These are phyloP conservation scores for Bombus consobrinus DNA, from an alignment of 1,140 invertebrate genomes.

Conservation along the genomic window DNA sequence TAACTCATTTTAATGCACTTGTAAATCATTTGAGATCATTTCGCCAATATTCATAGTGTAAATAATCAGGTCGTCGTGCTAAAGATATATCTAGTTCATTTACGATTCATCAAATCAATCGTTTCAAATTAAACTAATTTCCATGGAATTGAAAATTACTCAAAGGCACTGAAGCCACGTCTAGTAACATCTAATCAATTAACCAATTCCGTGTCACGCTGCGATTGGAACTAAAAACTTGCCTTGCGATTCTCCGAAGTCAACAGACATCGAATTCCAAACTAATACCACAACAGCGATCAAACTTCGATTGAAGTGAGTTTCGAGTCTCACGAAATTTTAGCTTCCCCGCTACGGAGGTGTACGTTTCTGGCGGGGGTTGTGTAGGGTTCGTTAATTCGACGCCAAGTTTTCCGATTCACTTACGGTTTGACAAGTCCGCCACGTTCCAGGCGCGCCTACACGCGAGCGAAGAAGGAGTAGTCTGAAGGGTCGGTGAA, in stretches of 20 bases:
- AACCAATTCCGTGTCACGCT: too few species aligned
- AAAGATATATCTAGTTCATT: too few species aligned
- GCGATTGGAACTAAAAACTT: too few species aligned
- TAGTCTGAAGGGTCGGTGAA: slow-evolving; percentile 55
- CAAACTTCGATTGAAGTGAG: neutral
- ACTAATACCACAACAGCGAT: neutral
- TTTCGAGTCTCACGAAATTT: neutral
- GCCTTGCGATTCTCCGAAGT: too few species aligned
- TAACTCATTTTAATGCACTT: neutral
- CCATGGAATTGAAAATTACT: neutral
- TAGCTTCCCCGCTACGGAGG: neutral
- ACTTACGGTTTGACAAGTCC: slow-evolving; percentile 64
- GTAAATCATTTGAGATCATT: neutral
- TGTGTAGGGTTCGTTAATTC: slow-evolving; percentile 48
- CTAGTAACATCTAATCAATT: too few species aligned
- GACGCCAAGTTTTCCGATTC: slow-evolving; percentile 52
- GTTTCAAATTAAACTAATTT: neutral
- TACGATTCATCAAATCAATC: too few species aligned
- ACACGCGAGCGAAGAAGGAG: slow-evolving; percentile 44
- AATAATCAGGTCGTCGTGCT: too few species aligned
- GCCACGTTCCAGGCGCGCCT: slow-evolving; percentile 38
- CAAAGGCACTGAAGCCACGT: too few species aligned
- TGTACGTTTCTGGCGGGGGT: neutral
- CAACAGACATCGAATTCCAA: too few species aligned
- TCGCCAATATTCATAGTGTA: neutral